Evolutionary conservation across 2,113 vertebrate genomes (phyloP), one percentile per base, ranked within the genome.

Genomic region (Ictidomys tridecemlineatus): DNA sequence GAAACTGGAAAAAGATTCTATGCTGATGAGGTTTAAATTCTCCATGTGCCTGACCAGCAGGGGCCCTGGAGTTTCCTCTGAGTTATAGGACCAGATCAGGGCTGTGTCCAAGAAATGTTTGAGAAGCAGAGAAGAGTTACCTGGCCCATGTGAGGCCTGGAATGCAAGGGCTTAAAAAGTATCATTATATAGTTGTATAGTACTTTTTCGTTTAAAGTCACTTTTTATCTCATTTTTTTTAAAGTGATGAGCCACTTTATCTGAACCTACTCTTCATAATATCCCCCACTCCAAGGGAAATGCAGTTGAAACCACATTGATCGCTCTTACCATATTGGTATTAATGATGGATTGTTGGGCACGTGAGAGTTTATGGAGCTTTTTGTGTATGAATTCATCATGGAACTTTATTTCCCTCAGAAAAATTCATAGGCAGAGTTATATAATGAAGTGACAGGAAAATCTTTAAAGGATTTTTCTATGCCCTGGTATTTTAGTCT

Each of bases 1-100:
- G 74, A 94, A 95, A 69, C 34, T 63, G 95, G 70, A 45, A 65
- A 69, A 91, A 86, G 28, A 26, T 48, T 30, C 78, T 53, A 14
- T 45, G 37, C 42, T 58, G 4, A 51, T 65, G 2, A 76, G 69
- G 7, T 58, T 82, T 14, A 14, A 4, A 42, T 48, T 83, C 42
- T 95, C 63, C 8, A 24, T 32, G 37, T n/a, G 24, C 39, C 86
- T 82, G 34, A 37, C 18, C 30, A 1, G 0, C 63, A 28, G 28
- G 12, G n/a, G 6, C 17, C 18, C 26, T 0, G 34, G 24, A 61
- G 14, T 34, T 53, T 45, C 34, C 39, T 26, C 9, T 1, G 42
- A 78, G 34, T 80, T 37, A 9, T 26, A 77, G 94, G 51, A 58
- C 32, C 51, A 24, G 51, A 48, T 1, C 0, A 8, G 37, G 14